phyloP scores from a whole-genome alignment of 2,797 vertebrate genomes.

The Hippocampus kuda region DNA sequence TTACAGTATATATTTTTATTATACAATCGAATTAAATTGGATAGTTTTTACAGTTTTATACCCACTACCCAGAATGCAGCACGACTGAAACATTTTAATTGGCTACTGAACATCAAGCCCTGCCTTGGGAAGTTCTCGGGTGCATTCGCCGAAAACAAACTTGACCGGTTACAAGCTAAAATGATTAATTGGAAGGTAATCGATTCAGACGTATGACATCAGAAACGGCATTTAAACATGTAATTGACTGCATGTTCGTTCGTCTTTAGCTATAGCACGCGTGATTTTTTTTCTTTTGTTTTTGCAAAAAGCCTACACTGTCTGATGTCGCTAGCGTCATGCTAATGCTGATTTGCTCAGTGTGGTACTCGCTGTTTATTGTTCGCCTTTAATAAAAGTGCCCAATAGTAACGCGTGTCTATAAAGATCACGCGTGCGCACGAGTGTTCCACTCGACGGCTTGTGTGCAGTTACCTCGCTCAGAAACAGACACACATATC shows the following conservation, averaged over 20 bases:
- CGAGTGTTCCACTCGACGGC: not conserved
- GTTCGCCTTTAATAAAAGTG: no score
- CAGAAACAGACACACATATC: no score
- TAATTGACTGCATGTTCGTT: not conserved
- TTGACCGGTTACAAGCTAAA: not conserved
- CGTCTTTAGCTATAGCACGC: not conserved
- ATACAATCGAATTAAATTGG: not conserved
- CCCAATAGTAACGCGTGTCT: no score
- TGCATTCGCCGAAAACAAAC: constrained; percentile 11
- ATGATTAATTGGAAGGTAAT: constrained; percentile 64
- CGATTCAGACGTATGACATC: not conserved
- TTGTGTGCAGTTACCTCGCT: not conserved
- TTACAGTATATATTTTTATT: not conserved
- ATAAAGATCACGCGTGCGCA: no score
- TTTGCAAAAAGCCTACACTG: not conserved
- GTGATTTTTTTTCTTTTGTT: not conserved
- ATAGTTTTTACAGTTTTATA: not conserved
- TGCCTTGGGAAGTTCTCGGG: not conserved
- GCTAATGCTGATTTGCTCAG: not conserved
- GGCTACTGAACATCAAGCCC: not conserved
- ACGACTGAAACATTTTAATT: not conserved
- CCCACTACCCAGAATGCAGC: constrained; percentile 1
- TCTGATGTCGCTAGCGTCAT: not conserved
- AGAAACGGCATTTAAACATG: not conserved
- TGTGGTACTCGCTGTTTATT: not conserved